Evolutionary conservation across 2,113 vertebrate species (phyloP).

Genomic region (Equus quagga): DNA sequence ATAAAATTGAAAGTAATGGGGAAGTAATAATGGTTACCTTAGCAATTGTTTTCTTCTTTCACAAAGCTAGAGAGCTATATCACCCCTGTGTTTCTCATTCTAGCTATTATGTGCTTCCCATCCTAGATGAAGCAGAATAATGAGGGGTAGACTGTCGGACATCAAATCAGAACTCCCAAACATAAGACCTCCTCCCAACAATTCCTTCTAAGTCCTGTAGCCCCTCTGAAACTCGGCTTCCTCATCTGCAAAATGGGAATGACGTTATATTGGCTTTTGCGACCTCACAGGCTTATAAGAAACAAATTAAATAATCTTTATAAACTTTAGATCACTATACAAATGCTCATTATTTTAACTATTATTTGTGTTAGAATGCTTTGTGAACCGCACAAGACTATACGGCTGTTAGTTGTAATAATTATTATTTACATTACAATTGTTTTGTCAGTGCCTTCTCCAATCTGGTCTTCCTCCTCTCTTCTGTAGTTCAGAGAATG

Average conservation of each 20-base stretch:
- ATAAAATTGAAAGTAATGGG: background rate
- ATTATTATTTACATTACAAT: conserved; percentile 47
- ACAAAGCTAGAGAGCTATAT: background rate
- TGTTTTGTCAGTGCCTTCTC: background rate
- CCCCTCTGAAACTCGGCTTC: background rate
- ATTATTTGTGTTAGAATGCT: background rate
- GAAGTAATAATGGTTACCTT: background rate
- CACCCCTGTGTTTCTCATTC: background rate
- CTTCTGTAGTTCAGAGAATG: background rate
- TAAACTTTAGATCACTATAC: background rate
- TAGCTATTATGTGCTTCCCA: background rate
- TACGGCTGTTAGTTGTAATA: background rate
- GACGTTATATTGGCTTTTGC: background rate
- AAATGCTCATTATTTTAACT: background rate
- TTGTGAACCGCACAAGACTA: background rate
- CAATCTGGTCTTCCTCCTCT: background rate
- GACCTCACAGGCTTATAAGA: background rate
- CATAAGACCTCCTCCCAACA: background rate
- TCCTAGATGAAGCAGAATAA: background rate
- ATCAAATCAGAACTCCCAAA: background rate
- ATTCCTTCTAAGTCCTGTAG: background rate
- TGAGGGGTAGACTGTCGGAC: background rate
- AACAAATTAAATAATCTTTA: background rate
- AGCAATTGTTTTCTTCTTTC: background rate
- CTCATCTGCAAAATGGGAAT: background rate